Percentiles rank a stretch among this genome's conserved stretches.
phyloP scores from a whole-genome alignment of 2,113 vertebrate species.

The Vanacampus margaritifer region DNA sequence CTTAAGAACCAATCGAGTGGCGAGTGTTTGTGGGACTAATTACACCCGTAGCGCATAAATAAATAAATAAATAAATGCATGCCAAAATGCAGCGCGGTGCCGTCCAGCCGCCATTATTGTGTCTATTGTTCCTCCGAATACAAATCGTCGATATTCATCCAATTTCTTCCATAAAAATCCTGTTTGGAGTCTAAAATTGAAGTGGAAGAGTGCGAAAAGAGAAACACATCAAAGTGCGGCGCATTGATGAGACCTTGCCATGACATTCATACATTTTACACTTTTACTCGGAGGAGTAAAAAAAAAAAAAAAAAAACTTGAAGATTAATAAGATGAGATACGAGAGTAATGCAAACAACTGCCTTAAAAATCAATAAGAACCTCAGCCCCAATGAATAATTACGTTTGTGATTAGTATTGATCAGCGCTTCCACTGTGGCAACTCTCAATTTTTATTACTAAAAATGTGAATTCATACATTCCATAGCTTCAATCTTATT shows the following conservation, averaged over 20 bases:
- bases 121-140: constrained; percentile 12
- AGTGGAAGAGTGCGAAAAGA: neutral
- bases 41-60: constrained; percentile 71
- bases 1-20: constrained; percentile 73
- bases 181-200: neutral
- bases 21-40: constrained; percentile 74
- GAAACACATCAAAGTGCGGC: constrained; percentile 9
- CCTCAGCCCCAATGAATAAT: constrained; percentile 68
- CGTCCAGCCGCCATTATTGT: neutral
- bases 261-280: constrained; percentile 68
- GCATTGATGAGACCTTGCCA: constrained; percentile 58
- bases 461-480: constrained; percentile 22
- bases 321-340: constrained; percentile 73
- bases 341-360: constrained; percentile 72
- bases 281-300: constrained; percentile 9
- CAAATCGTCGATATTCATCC: constrained; percentile 29
- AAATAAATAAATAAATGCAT: constrained; percentile 65
- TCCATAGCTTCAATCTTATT: neutral
- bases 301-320: constrained; percentile 44
- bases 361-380: constrained; percentile 70
- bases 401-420: constrained; percentile 77
- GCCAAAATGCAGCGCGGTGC: constrained; percentile 5
- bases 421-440: constrained; percentile 53
- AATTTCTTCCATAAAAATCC: constrained; percentile 12
- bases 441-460: constrained; percentile 37